phyloP scores from a whole-genome alignment of 2,888 invertebrate species.

The Acanthosepion esculentum region DNA sequence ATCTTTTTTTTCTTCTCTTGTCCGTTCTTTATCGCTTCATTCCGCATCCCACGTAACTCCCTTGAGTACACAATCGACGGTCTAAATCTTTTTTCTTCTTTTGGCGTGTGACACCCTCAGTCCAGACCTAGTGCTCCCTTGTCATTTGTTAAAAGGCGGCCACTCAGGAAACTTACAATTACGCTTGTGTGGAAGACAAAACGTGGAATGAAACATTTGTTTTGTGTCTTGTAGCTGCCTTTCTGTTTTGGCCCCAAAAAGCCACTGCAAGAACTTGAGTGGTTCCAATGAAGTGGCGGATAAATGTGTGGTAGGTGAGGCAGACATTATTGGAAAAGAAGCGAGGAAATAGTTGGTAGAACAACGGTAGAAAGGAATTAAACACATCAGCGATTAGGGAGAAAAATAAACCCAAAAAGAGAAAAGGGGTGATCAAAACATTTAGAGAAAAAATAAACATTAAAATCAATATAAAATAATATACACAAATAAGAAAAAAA shows the following conservation, averaged over 20 bases:
- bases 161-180: background rate
- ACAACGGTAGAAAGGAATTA: background rate
- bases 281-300: background rate
- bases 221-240: background rate
- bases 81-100: background rate
- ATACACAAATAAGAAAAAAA: too few relatives aligned
- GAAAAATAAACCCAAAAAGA: background rate
- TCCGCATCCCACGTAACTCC: background rate
- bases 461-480: too few relatives aligned
- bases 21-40: background rate
- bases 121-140: background rate
- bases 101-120: background rate
- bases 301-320: background rate
- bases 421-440: too few relatives aligned
- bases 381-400: background rate
- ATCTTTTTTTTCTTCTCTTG: background rate
- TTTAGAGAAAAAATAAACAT: too few relatives aligned
- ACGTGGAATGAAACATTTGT: background rate
- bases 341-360: rapidly evolving
- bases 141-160: conserved; percentile 4
- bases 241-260: background rate
- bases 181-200: background rate
- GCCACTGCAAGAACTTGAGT: background rate
- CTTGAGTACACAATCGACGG: background rate
- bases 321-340: background rate